Conservation (phyloP, 2,113 vertebrate species). For the Austrofundulus limnaeus region DNA sequence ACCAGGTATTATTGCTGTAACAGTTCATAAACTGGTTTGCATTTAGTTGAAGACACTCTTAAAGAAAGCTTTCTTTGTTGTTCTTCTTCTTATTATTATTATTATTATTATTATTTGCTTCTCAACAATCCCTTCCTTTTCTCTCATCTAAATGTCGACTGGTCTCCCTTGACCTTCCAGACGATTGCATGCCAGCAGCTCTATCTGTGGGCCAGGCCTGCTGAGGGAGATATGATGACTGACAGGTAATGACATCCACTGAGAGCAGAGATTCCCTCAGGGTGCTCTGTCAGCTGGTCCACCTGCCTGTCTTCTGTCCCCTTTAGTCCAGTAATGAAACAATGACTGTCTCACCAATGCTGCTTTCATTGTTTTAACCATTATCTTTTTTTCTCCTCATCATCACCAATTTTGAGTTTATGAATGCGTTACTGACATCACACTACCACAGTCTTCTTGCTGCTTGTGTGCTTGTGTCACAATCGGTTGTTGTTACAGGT, state of each 20-base stretch:
- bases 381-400: slow-evolving; percentile 21
- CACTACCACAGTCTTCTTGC: slow-evolving; percentile 7
- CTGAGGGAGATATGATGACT: slow-evolving; percentile 62
- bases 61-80: not conserved
- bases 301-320: slow-evolving; percentile 39
- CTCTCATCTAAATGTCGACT: slow-evolving; percentile 39
- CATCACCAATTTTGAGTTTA: slow-evolving; percentile 23
- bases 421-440: slow-evolving; percentile 12
- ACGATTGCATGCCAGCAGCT: slow-evolving; percentile 55
- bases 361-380: slow-evolving; percentile 44
- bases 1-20: slow-evolving; percentile 6
- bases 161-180: slow-evolving; percentile 54
- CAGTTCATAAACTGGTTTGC: not conserved
- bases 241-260: slow-evolving; percentile 71
- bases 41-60: not conserved
- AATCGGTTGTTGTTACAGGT: slow-evolving; percentile 42
- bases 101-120: slow-evolving; percentile 8
- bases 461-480: slow-evolving; percentile 35
- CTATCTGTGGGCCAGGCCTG: slow-evolving; percentile 53
- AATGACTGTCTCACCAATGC: slow-evolving; percentile 2
- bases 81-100: too few species aligned
- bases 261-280: slow-evolving; percentile 55
- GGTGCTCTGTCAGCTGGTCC: slow-evolving; percentile 25
- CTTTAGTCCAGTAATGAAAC: slow-evolving; percentile 27
- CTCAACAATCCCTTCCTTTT: slow-evolving; percentile 13